A percentile compares a stretch with the other conserved stretches of the same genome.
Conservation (phyloP, 2,888 invertebrate genomes). For the Sylvicola cinctus region DNA sequence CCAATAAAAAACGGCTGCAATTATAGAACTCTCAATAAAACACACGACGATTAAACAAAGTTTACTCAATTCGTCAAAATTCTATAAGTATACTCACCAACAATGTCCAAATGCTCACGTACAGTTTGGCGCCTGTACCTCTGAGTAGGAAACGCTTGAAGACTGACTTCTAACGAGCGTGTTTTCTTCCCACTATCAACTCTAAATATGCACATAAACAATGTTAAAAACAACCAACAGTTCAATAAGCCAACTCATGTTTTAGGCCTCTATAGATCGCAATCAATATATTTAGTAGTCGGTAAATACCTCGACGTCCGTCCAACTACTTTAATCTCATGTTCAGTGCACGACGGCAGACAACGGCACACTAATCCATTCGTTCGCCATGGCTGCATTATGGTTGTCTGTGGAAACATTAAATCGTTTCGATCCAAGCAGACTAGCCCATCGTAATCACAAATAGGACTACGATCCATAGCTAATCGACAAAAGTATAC, state of each 20-base stretch:
- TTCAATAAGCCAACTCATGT: too few species aligned
- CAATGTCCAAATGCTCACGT: conserved; percentile 23
- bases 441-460: conserved; percentile 37
- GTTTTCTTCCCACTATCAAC: too few species aligned
- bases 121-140: conserved; percentile 28
- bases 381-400: conserved; percentile 36
- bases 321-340: conserved; percentile 32
- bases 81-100: conserved; percentile 8
- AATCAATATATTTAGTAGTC: too few species aligned
- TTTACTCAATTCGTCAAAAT: conserved; percentile 1
- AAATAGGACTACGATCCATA: conserved; percentile 16
- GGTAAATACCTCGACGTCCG: conserved; percentile 4
- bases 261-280: too few species aligned
- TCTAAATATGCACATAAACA: neutral
- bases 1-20: too few species aligned
- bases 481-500: conserved; percentile 5
- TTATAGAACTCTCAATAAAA: too few species aligned
- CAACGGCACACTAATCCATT: conserved; percentile 39
- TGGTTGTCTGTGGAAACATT: conserved; percentile 18
- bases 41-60: too few species aligned
- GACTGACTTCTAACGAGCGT: too few species aligned
- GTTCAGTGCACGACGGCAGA: conserved; percentile 47
- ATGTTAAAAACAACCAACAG: too few species aligned
- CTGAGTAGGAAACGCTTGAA: conserved; percentile 21
- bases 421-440: conserved; percentile 38